Evolutionary conservation across 2,888 invertebrate species (phyloP), one percentile per base, ranked within the genome.

Genomic region (Diaphora mendica): DNA sequence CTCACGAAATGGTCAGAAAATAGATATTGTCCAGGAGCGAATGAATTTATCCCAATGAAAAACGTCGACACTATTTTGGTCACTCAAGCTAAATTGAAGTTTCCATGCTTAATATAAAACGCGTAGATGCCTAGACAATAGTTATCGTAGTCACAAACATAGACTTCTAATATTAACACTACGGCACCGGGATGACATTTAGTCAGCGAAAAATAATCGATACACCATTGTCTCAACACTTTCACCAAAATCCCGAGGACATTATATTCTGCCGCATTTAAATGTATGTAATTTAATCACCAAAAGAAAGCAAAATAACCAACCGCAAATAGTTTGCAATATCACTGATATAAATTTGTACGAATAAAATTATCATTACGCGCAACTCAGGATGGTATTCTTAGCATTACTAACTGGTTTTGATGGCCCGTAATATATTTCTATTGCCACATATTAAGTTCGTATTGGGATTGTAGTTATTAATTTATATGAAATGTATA

Each of bases 141-240:
- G 93, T 94, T 92, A 92, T 92, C 91, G 93, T 92, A 89, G 90
- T 91, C 92, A 93, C 95, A 92, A 94, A 93, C 94, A 91, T 92
- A 94, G 93, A 94, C 92, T 93, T 95, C 95, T 95, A 95, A 95
- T 95, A 95, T 95, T 95, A 95, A 93, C 95, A 94, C 94, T 91
- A 93, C 93, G 92, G 90, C 89, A 93, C 95, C 89, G 94, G 93
- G 94, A 94, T 95, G 95, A 95, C 95, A 95, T 95, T 95, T 95
- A 94, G 93, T 94, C 93, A 92, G 93, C 93, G 93, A 92, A 95
- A 95, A 95, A 95, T 95, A 95, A 95, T 95, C 95, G 94, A 95
- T 95, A 95, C 93, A 95, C 95, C 95, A 95, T 95, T 95, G 95
- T 95, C 94, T 94, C 91, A 93, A 91, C 94, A 94, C 92, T 92